phyloP scores from a whole-genome alignment of 2,888 invertebrate species.

The Cataglyphis livida region DNA sequence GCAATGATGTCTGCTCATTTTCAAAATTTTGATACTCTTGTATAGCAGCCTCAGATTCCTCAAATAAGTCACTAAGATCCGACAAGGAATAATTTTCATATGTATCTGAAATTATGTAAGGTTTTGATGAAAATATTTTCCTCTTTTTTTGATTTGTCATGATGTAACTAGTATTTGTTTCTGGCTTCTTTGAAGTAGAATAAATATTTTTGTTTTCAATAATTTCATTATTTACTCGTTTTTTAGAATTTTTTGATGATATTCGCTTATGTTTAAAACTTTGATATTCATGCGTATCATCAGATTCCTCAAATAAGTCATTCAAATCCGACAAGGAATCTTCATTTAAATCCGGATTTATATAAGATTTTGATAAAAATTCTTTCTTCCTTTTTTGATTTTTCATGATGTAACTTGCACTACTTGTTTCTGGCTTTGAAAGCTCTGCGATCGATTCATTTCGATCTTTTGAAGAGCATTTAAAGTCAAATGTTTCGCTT shows the following conservation, averaged over 20 bases:
- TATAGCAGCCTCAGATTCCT: not conserved
- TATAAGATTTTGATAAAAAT: not conserved
- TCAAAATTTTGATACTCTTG: not conserved
- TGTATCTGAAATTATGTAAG: not conserved
- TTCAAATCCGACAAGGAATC: not conserved
- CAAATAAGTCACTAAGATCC: not conserved
- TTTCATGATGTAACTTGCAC: not conserved
- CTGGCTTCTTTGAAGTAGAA: not conserved
- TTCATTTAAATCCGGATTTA: not conserved
- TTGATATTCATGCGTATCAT: not conserved
- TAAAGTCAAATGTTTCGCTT: not conserved
- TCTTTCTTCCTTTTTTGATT: not conserved
- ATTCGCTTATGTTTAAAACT: not conserved
- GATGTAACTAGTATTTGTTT: not conserved
- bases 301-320: not conserved
- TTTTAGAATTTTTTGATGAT: not conserved
- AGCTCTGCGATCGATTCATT: not conserved
- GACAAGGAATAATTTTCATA: not conserved
- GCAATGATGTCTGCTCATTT: not conserved
- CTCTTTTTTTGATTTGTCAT: not conserved
- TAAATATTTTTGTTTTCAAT: not conserved
- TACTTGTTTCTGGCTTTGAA: not conserved
- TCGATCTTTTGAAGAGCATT: not conserved
- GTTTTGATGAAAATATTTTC: not conserved
- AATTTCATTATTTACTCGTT: not conserved